A percentile compares a stretch with the other conserved stretches of the same genome.
Conservation (phyloP, 2,113 vertebrate species). For the Lepus timidus region DNA sequence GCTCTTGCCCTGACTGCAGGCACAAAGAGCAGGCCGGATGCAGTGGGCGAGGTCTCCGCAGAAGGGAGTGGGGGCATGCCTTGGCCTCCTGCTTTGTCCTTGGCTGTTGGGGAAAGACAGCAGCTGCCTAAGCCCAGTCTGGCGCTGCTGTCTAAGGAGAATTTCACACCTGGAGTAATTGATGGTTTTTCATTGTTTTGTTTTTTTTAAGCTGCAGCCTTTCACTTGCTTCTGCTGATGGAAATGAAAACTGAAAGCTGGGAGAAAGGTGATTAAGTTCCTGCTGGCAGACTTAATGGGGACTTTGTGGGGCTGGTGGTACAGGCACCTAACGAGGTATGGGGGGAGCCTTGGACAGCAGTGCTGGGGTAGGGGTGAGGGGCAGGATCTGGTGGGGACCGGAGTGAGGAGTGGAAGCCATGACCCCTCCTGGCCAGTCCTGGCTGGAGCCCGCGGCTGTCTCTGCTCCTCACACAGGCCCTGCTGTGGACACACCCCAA, state of each 20-base stretch:
- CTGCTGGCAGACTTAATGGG: conserved; percentile 66
- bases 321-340: not conserved
- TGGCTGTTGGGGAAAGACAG: not conserved
- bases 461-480: not conserved
- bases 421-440: fast-evolving
- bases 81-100: not conserved
- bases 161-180: conserved; percentile 12
- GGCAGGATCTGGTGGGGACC: not conserved
- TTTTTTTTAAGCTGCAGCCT: conserved; percentile 57
- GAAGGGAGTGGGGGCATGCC: not conserved
- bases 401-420: fast-evolving
- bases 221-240: conserved; percentile 64
- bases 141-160: not conserved
- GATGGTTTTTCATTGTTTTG: not conserved
- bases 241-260: conserved; percentile 79
- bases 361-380: fast-evolving
- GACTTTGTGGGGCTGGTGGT: conserved; percentile 38
- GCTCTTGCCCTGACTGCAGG: fast-evolving
- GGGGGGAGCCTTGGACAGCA: not conserved
- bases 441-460: not conserved
- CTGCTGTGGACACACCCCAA: not conserved
- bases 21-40: not conserved
- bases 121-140: not conserved
- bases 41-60: not conserved
- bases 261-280: conserved; percentile 72